Evolutionary conservation across 2,797 vertebrate genomes (phyloP).

Genomic region (Natrix natrix): DNA sequence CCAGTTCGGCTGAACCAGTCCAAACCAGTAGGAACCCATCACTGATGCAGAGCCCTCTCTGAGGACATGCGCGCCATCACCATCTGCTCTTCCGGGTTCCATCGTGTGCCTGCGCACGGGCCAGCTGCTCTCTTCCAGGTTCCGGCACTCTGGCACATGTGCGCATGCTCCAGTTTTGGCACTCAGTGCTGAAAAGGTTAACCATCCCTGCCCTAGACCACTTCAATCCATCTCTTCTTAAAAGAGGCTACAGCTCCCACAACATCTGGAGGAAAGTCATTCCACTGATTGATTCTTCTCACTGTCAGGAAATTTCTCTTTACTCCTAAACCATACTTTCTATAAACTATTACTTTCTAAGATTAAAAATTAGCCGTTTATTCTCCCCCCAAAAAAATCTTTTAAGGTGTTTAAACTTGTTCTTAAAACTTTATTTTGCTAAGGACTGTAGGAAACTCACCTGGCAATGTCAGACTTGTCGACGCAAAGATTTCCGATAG

Average conservation of each 20-base stretch:
- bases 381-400: not conserved
- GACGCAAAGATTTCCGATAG: not conserved
- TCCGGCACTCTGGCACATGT: too few relatives aligned
- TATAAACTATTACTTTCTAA: not conserved
- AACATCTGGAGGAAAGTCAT: too few relatives aligned
- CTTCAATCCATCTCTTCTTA: not conserved
- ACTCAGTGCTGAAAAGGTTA: too few relatives aligned
- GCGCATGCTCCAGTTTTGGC: too few relatives aligned
- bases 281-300: not conserved
- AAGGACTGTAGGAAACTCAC: not conserved
- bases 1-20: too few relatives aligned
- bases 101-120: too few relatives aligned
- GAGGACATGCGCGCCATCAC: too few relatives aligned
- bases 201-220: not conserved
- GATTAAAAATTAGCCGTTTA: not conserved
- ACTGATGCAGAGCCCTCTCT: too few relatives aligned
- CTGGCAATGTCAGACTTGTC: not conserved
- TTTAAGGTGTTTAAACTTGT: not conserved
- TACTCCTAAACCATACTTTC: not conserved
- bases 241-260: not conserved
- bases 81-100: too few relatives aligned
- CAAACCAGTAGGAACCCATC: too few relatives aligned
- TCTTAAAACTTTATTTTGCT: not conserved
- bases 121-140: too few relatives aligned
- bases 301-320: not conserved